Percentiles rank a stretch among this genome's conserved stretches.
phyloP scores from a whole-genome alignment of 2,888 invertebrate genomes.

The Drosophila kokeensis region DNA sequence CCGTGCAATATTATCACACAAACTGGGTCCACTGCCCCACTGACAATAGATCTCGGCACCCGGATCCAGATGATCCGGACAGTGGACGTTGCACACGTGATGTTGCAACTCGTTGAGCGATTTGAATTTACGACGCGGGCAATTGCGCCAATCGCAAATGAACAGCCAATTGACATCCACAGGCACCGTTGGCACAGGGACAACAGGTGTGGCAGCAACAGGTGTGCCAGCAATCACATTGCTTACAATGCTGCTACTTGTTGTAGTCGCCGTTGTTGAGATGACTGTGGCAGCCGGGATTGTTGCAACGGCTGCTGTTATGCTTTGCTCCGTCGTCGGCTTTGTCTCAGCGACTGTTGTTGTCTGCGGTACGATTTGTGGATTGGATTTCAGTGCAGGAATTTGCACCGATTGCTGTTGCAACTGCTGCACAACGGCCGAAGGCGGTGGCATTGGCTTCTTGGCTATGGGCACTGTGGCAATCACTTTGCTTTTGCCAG shows the following conservation, averaged over 20 bases:
- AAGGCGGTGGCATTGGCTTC: slow-evolving; percentile 36
- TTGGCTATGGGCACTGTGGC: slow-evolving; percentile 50
- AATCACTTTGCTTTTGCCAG: slow-evolving; percentile 39
- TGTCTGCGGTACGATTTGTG: slow-evolving; percentile 27
- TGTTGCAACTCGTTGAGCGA: slow-evolving; percentile 92
- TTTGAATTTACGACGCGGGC: slow-evolving; percentile 91
- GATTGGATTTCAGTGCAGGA: slow-evolving; percentile 44
- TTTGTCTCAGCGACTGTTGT: slow-evolving; percentile 24
- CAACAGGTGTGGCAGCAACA: slow-evolving; percentile 12
- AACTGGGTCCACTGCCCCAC: slow-evolving; percentile 89
- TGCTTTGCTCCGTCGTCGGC: slow-evolving; percentile 10
- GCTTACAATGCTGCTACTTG: slow-evolving; percentile 14
- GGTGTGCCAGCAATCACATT: background rate
- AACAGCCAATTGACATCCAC: slow-evolving; percentile 86
- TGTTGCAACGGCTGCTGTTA: slow-evolving; percentile 13
- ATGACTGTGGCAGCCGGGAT: slow-evolving; percentile 27
- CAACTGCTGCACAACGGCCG: slow-evolving; percentile 36
- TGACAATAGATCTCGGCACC: slow-evolving; percentile 93
- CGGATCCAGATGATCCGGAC: slow-evolving; percentile 88
- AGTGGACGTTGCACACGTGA: slow-evolving; percentile 94
- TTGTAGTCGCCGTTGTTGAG: slow-evolving; percentile 21
- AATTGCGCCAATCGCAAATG: slow-evolving; percentile 97
- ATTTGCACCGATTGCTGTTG: slow-evolving; percentile 34
- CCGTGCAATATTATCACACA: slow-evolving; percentile 94
- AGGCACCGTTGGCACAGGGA: slow-evolving; percentile 53